Base-by-base conservation (phyloP, 2,797 vertebrate species). In the Spea hammondii region DNA sequence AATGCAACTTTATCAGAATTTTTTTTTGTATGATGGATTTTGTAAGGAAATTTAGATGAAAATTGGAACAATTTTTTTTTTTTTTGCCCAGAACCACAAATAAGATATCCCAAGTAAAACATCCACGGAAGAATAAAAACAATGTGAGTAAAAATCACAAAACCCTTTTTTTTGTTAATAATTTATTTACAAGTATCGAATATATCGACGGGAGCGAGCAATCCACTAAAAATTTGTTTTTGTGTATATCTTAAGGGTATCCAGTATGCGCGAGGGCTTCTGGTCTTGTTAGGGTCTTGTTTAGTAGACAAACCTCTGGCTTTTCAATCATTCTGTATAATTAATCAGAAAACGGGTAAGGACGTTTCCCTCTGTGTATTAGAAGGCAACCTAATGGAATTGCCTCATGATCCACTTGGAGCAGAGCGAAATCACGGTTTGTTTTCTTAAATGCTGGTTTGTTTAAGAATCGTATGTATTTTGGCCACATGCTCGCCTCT, bases 221-320 rank as follows among this genome's bases (percentile, higher is more conserved):
- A 32, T 32, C 32, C 32, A 32, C 32, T 1, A 32, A 32, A 32
- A 32, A 32, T 1, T 46, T 65, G 64, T 65, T 69, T 50, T 49
- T 69, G 67, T 69, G 50, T 69, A 49, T 48, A 51, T 50, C 13
- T 9, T 49, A 70, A 47, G 0, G 5, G 66, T 69, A 77, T 67
- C 79, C 55, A 82, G 80, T 12, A 83, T 32, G 32, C 1, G 2
- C 32, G 32, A 32, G 32, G 60, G 74, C 79, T 74, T 64, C 5
- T 74, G 48, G 77, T 53, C 70, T 81, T 76, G 76, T 79, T 76
- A 32, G 32, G 32, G 62, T 10, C 73, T n/a, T 70, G 70, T 72
- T 49, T 70, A 55, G 85, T 48, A 45, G 53, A 0, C 13, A 78
- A 81, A 82, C 79, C 78, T 84, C 80, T 84, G 70, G 77, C 74